Evolutionary conservation across 2,113 vertebrate genomes (phyloP).

Genomic region (Podiceps cristatus): DNA sequence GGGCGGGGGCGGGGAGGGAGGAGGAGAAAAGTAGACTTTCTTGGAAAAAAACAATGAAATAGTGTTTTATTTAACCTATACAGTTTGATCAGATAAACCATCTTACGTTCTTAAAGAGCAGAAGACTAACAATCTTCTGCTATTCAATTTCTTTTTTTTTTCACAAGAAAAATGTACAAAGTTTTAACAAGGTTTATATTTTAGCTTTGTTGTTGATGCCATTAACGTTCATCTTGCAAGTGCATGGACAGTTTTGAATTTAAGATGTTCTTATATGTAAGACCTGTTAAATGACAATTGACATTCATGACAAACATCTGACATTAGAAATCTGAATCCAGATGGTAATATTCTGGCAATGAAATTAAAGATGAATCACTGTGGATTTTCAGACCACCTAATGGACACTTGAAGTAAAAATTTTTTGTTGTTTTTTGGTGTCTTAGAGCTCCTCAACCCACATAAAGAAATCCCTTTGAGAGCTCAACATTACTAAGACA

Average conservation of each 20-base stretch:
- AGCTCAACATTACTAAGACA: not conserved
- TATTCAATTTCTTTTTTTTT: not conserved
- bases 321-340: not conserved
- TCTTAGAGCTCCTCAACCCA: not conserved
- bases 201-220: not conserved
- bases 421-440: not conserved
- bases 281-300: not conserved
- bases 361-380: not conserved
- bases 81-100: not conserved
- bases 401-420: not conserved
- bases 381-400: not conserved
- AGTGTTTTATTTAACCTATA: not conserved
- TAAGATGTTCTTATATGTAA: not conserved
- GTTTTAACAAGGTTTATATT: not conserved
- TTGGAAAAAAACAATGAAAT: not conserved
- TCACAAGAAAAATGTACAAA: not conserved
- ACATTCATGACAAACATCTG: not conserved
- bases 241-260: not conserved
- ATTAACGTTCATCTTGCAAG: not conserved
- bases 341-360: not conserved
- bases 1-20: accelerated
- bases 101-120: not conserved
- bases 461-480: not conserved
- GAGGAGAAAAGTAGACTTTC: not conserved
- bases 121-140: not conserved